These are phyloP conservation scores for Galaxias olidus DNA, from an alignment of 2,797 vertebrate species.

Conservation along the genomic window DNA sequence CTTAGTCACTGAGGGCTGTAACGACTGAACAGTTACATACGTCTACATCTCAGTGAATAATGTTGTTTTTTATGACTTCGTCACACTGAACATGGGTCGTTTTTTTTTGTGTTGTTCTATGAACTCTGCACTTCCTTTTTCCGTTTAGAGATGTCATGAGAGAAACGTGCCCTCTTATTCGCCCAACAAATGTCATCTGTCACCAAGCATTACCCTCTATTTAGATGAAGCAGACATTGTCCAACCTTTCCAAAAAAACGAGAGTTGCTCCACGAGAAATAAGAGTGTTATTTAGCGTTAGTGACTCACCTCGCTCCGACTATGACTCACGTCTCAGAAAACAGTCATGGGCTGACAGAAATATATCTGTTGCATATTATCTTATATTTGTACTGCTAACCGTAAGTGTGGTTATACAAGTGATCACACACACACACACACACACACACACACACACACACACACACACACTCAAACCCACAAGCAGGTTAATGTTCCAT, in stretches of 20 bases:
- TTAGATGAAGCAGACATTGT: neutral
- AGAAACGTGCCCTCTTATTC: conserved; percentile 1
- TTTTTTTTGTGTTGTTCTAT: too few relatives aligned
- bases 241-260: neutral
- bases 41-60: too few relatives aligned
- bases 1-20: too few relatives aligned
- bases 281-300: neutral
- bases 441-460: too few relatives aligned
- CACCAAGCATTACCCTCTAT: neutral
- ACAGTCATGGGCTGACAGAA: neutral
- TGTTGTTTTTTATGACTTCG: too few relatives aligned
- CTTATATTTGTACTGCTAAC: neutral
- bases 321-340: neutral
- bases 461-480: neutral
- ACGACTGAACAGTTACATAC: too few relatives aligned
- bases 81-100: too few relatives aligned
- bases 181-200: conserved; percentile 11
- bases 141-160: neutral
- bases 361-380: neutral
- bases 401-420: neutral
- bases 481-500: too few relatives aligned
- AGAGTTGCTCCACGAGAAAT: neutral
- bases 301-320: neutral
- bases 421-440: neutral
- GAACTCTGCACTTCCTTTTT: neutral